Evolutionary conservation across 1,140 invertebrate genomes (phyloP).

Genomic region (Vanessa tameamea): DNA sequence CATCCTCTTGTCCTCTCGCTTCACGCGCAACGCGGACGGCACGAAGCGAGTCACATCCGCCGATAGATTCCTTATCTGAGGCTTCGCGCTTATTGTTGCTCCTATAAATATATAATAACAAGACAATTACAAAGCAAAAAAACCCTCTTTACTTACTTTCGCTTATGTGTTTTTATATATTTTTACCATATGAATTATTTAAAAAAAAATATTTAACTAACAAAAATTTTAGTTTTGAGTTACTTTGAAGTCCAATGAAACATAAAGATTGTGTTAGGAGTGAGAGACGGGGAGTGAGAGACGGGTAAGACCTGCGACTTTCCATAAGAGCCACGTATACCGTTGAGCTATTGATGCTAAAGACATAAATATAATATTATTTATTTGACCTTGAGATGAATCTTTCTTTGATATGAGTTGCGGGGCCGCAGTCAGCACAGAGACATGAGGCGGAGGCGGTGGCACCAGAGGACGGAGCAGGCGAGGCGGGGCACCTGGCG

Average conservation of each 20-base stretch:
- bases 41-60: conserved; percentile 97
- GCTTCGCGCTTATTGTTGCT: conserved; percentile 95
- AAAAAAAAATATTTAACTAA: no score
- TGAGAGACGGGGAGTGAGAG: no score
- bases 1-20: conserved; percentile 87
- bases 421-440: conserved; percentile 90
- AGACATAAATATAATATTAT: background rate
- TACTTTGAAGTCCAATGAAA: no score
- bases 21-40: conserved; percentile 94
- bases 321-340: no score
- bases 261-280: no score
- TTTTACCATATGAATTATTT: no score
- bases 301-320: no score
- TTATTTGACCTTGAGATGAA: conserved; percentile 73
- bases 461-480: conserved; percentile 81
- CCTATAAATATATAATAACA: conserved; percentile 70
- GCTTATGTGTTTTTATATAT: background rate
- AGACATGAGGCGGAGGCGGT: conserved; percentile 79
- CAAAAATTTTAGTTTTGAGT: no score
- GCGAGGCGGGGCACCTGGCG: conserved; percentile 82
- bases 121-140: background rate
- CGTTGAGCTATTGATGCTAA: no score
- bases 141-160: background rate
- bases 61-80: conserved; percentile 96
- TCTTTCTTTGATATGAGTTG: conserved; percentile 88